Base-by-base conservation (phyloP, 2,888 invertebrate genomes). In the Platerodrilus igneus region DNA sequence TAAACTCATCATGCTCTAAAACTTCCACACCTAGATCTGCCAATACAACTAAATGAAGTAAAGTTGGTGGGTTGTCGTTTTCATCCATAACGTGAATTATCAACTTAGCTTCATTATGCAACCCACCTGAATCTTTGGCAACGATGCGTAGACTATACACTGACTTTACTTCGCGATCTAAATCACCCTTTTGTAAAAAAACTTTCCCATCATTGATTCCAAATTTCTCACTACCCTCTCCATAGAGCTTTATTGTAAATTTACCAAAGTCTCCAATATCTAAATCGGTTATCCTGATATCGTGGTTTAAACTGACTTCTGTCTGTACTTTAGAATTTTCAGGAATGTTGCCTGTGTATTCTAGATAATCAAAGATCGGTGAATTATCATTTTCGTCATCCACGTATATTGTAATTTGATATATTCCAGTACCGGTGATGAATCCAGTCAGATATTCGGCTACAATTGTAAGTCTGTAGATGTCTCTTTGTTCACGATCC, bases 341-440 rank as follows among this genome's bases (percentile, higher is more conserved):
- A 25, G 71, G 68, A 9, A 94, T 81, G 43, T 75, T 73, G 1
- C 89, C 88, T 55, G 86, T 83, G 60, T 90, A 93, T 1, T 72
- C 63, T 1, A 75, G 60, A 7, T 76, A 68, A 48, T 83, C 81
- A 62, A 94, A 93, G 39, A 78, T 66, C 0, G 94, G 93, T 3
- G 88, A 76, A 57, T 90, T 90, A 58, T 91, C 91, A 58, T 92
- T 91, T 45, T 86, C 86, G 59, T 92, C 91, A 43, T 86, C 85
- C 1, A 91, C 87, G 36, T 80, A 72, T 17, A 91, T 76, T 7
- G 80, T 82, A 1, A 87, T 83, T 74, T 86, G 87, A 59, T 86
- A 87, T 38, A 86, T 81, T 2, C 83, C 85, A 30, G 82, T 81
- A 45, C 79, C 78, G 37, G 79, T 75, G 43, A 77, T 64, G 3